Conservation (phyloP, 2,888 invertebrate genomes). For the Therioaphis trifolii region DNA sequence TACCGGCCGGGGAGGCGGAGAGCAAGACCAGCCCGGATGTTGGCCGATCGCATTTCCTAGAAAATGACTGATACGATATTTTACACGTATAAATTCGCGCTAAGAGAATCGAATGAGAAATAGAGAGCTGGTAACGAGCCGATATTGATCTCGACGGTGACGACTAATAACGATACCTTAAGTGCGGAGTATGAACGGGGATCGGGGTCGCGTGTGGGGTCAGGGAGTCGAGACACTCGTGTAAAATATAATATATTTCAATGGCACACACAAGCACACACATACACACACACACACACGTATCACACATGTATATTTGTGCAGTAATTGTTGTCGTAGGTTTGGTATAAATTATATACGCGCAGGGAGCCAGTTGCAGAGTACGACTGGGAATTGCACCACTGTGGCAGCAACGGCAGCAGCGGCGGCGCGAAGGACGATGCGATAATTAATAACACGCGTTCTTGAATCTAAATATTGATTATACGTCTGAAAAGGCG, state of each 20-base stretch:
- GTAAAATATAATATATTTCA: neutral
- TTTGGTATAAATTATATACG: too few relatives aligned
- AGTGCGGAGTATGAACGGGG: too few relatives aligned
- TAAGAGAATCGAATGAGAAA: neutral
- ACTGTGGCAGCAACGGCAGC: neutral
- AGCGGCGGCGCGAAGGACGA: neutral
- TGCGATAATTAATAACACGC: conserved; percentile 42
- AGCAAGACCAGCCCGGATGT: neutral
- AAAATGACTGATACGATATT: conserved; percentile 39
- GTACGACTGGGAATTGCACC: too few relatives aligned
- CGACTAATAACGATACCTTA: conserved; percentile 2
- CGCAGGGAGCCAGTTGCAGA: too few relatives aligned
- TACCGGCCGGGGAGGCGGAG: neutral
- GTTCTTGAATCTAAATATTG: conserved; percentile 44
- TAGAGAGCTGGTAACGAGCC: neutral
- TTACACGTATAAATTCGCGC: neutral
- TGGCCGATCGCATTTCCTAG: neutral
- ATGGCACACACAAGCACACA: too few relatives aligned
- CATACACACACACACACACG: too few relatives aligned
- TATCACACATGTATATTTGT: too few relatives aligned
- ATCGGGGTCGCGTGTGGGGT: neutral
- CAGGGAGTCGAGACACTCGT: neutral
- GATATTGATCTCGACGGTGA: conserved; percentile 27
- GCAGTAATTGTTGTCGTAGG: too few relatives aligned
- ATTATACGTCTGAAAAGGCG: conserved; percentile 40